These are phyloP conservation scores for Balanococcus diminutus DNA, from an alignment of 2,888 invertebrate genomes.

Conservation along the genomic window DNA sequence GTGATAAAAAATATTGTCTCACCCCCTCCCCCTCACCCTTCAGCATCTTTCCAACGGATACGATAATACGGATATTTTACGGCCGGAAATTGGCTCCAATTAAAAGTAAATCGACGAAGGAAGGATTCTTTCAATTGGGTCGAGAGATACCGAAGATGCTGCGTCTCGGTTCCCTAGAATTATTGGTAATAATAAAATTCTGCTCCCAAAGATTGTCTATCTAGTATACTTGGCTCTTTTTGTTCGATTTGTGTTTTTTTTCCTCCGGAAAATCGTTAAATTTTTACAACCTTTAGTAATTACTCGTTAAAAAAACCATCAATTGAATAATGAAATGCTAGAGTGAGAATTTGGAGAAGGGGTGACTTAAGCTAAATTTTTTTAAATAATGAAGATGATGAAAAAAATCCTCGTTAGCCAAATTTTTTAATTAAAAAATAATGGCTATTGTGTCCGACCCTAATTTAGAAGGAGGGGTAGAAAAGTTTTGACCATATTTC, in stretches of 20 bases:
- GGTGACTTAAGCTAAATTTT: too few relatives aligned
- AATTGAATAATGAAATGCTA: too few relatives aligned
- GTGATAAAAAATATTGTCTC: background rate
- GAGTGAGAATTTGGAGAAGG: too few relatives aligned
- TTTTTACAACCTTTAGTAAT: background rate
- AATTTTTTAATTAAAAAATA: too few relatives aligned
- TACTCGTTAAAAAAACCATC: background rate
- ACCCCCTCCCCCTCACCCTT: too few relatives aligned
- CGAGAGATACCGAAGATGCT: background rate
- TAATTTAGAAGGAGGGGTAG: too few relatives aligned
- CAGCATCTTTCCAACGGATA: background rate
- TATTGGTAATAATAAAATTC: background rate
- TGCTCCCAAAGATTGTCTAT: background rate
- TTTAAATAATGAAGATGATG: too few relatives aligned
- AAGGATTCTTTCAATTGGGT: slow-evolving; percentile 21
- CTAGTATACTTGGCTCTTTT: background rate
- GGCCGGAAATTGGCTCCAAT: background rate
- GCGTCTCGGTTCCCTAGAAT: too few relatives aligned
- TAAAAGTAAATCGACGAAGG: background rate
- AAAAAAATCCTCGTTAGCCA: too few relatives aligned
- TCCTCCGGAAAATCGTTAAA: background rate
- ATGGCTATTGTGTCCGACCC: too few relatives aligned
- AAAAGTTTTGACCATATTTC: too few relatives aligned
- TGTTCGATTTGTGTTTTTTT: background rate
- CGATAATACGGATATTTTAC: background rate